Percentiles rank a stretch among this genome's conserved stretches.
Evolutionary conservation across 2,888 invertebrate genomes (phyloP).

Genomic region (Netelia inedita): DNA sequence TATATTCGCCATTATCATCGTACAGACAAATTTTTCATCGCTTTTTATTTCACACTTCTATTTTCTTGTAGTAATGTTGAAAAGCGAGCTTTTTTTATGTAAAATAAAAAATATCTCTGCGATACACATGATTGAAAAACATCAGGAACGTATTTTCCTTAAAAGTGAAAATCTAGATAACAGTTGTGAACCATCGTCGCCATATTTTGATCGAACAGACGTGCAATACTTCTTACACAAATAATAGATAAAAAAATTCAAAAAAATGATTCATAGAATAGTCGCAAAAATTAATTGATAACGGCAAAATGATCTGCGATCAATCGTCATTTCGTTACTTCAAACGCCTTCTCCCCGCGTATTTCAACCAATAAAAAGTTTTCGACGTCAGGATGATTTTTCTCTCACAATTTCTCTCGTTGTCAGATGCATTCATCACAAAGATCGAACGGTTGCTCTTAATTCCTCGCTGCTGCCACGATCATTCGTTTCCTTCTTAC

Average conservation of each 20-base stretch:
- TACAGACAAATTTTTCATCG: background rate
- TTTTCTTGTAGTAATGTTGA: background rate
- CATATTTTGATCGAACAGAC: no score
- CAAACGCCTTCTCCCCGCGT: background rate
- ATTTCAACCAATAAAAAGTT: background rate
- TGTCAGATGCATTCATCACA: background rate
- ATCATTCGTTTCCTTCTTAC: constrained; percentile 32
- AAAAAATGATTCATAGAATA: background rate
- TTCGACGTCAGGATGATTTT: background rate
- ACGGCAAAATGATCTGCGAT: no score
- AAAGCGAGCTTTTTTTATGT: no score
- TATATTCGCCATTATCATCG: no score
- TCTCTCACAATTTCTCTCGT: background rate
- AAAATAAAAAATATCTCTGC: no score
- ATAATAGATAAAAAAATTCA: background rate
- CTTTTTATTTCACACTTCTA: background rate
- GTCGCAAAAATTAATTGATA: background rate
- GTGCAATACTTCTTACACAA: no score
- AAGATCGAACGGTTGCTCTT: constrained; percentile 5
- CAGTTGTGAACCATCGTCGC: no score
- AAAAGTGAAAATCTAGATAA: no score
- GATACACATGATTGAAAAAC: no score
- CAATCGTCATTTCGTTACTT: background rate
- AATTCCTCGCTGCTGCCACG: constrained; percentile 8
- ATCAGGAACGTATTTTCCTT: no score